Conservation (phyloP, 2,113 vertebrate species). For the Megatriorchis doriae region DNA sequence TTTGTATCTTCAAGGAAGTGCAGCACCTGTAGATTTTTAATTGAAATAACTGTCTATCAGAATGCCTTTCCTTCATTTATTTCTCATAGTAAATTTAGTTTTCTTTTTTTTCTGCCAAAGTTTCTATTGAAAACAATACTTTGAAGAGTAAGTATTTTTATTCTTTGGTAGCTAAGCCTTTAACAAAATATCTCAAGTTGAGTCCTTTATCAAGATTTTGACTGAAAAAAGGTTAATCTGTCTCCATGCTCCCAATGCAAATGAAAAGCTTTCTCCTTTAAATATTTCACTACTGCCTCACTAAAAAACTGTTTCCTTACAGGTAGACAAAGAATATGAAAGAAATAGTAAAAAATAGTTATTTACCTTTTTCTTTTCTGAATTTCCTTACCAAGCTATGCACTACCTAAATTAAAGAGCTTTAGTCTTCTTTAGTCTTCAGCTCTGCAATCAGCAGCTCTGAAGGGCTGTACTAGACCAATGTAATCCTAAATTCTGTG, state of each 20-base stretch:
- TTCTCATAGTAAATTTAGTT: not conserved
- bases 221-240: not conserved
- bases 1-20: not conserved
- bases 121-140: not conserved
- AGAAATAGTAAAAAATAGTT: not conserved
- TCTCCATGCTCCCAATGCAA: not conserved
- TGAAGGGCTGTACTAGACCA: not conserved
- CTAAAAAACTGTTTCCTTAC: not conserved
- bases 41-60: not conserved
- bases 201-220: not conserved
- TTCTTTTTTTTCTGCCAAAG: not conserved
- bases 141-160: not conserved
- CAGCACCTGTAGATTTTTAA: not conserved
- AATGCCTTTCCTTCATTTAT: not conserved
- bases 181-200: not conserved
- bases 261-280: not conserved
- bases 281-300: not conserved
- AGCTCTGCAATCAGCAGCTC: not conserved
- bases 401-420: not conserved
- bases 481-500: not conserved
- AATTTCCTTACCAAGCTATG: not conserved
- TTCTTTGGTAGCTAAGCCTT: not conserved
- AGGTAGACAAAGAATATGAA: not conserved
- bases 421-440: not conserved
- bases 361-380: not conserved